Evolutionary conservation across 2,888 invertebrate species (phyloP).

Genomic region (Malacosoma neustria): DNA sequence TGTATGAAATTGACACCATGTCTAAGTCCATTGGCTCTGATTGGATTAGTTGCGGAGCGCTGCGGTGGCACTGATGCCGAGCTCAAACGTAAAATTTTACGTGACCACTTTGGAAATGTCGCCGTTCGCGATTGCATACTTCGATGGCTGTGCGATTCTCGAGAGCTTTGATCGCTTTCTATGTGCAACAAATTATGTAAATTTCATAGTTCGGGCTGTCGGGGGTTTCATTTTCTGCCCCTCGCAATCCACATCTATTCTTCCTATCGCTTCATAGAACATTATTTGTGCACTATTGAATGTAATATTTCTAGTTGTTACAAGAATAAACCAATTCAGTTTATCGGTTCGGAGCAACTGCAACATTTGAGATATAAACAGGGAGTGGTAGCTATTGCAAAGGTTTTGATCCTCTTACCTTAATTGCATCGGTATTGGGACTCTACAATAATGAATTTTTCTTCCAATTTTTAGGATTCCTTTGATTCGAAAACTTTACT

Average conservation of each 20-base stretch:
- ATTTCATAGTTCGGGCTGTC: slow-evolving; percentile 19
- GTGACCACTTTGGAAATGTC: slow-evolving; percentile 67
- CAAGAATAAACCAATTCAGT: no score
- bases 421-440: slow-evolving; percentile 38
- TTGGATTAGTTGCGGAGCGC: slow-evolving; percentile 67
- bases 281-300: no score
- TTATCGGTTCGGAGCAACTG: no score
- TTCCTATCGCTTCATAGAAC: no score
- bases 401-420: slow-evolving; percentile 55
- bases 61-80: slow-evolving; percentile 52
- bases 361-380: no score
- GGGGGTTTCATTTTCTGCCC: neutral
- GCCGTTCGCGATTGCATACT: slow-evolving; percentile 58
- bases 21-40: slow-evolving; percentile 61
- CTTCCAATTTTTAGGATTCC: no score
- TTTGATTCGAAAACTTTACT: no score
- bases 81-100: slow-evolving; percentile 72
- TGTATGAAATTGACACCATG: slow-evolving; percentile 59
- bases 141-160: slow-evolving; percentile 26
- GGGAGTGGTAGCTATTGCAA: slow-evolving; percentile 37
- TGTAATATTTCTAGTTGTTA: no score
- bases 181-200: slow-evolving; percentile 53
- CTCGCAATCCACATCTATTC: slow-evolving; percentile 2
- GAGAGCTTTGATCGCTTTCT: slow-evolving; percentile 41
- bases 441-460: neutral